Evolutionary conservation across 2,797 vertebrate genomes (phyloP), one percentile per base, ranked within the genome.

Genomic region (Sebastes variabilis): DNA sequence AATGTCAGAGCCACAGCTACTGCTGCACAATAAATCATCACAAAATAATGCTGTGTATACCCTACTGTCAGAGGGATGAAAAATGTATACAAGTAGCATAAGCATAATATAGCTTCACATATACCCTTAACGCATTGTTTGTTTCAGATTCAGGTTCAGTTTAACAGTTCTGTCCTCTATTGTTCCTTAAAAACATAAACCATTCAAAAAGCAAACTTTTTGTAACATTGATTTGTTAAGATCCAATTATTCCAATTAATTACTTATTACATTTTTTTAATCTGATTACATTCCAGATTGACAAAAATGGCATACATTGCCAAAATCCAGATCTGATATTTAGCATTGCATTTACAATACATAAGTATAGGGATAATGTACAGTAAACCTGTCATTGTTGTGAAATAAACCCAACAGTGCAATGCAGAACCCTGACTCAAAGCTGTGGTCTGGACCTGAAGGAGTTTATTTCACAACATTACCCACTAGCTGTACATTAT

Each of bases 11-110:
- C 32, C 36, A 58, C 20, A 55, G 34, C n/a, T 20, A 25, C 61
- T 70, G 66, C 68, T 32, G 24, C 20, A 68, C 24, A 59, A 77
- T 79, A 60, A 67, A 86, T 85, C 74, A 82, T 54, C 38, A 22
- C 25, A 22, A 65, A 78, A 49, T 11, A 78, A 58, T 69, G 22
- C 18, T 52, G 59, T 25, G 24, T 67, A 70, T 34, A 65, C 30
- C 6, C 4, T 65, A 20, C 73, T 36, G 71, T 87, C 77, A 77
- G 62, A 75, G 29, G 12, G 27, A 66, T 81, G 59, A 86, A 62
- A 78, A 66, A 72, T 78, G 14, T 69, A 38, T 42, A 18, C 12
- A 72, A 14, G 34, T 56, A 58, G 52, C 54, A 71, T 52, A 76
- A 64, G 13, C 32, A 56, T 8, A 25, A 61, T 22, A 16, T 46